Conservation (phyloP, 2,888 invertebrate genomes). For the Parnassius apollo region DNA sequence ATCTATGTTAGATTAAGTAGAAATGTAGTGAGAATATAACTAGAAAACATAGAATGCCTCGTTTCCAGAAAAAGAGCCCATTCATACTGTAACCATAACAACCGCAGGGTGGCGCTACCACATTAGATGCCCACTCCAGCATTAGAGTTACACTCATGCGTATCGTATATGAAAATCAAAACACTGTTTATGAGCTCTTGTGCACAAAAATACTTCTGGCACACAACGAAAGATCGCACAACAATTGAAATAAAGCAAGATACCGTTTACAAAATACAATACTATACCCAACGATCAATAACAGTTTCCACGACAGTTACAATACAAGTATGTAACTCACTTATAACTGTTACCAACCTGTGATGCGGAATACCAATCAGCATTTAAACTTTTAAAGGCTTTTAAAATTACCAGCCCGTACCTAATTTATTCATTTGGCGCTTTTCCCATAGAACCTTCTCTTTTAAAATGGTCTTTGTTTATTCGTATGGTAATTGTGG, state of each 20-base stretch:
- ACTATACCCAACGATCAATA: conserved; percentile 13
- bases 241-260: conserved; percentile 3
- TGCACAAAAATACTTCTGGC: background rate
- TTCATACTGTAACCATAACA: too few relatives aligned
- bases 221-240: background rate
- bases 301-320: conserved; percentile 20
- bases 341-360: conserved; percentile 32
- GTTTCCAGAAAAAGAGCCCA: too few relatives aligned
- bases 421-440: conserved; percentile 11
- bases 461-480: background rate
- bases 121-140: too few relatives aligned
- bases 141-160: background rate
- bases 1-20: too few relatives aligned
- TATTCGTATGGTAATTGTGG: background rate
- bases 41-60: too few relatives aligned
- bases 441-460: conserved; percentile 1
- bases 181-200: background rate
- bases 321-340: conserved; percentile 20
- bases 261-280: conserved; percentile 19
- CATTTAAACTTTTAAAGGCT: conserved; percentile 30
- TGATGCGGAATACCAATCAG: conserved; percentile 43
- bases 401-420: conserved; percentile 12
- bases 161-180: background rate
- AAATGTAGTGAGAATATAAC: too few relatives aligned
- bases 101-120: too few relatives aligned